Conservation (phyloP, 2,888 invertebrate genomes). For the Erebia aethiops region DNA sequence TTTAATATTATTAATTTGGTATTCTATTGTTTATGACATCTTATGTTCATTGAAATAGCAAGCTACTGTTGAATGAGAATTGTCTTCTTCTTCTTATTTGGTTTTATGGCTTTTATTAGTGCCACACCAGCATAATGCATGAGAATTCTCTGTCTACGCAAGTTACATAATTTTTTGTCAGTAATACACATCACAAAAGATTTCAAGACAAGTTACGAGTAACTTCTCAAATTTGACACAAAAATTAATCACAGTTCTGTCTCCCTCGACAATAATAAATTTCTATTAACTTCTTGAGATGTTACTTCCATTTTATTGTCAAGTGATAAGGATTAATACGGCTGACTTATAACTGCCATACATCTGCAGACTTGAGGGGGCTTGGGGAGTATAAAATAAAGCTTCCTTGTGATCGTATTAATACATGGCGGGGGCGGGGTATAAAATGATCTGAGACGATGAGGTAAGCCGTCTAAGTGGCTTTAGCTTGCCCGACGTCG, state of each 20-base stretch:
- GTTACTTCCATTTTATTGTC: slow-evolving; percentile 79
- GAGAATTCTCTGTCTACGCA: too few species aligned
- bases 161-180: neutral
- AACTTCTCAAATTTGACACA: slow-evolving; percentile 41
- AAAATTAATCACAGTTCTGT: slow-evolving; percentile 59
- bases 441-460: slow-evolving; percentile 69
- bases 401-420: slow-evolving; percentile 79
- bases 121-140: too few species aligned
- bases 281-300: slow-evolving; percentile 79
- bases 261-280: slow-evolving; percentile 69
- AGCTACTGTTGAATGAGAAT: too few species aligned
- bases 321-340: slow-evolving; percentile 81
- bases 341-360: slow-evolving; percentile 82
- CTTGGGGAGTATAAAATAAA: slow-evolving; percentile 75
- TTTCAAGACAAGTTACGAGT: slow-evolving; percentile 10
- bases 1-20: too few species aligned
- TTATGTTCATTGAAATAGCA: too few species aligned
- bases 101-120: neutral
- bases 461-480: slow-evolving; percentile 71
- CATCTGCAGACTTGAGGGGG: slow-evolving; percentile 71
- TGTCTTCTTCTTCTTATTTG: too few species aligned
- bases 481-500: slow-evolving; percentile 43
- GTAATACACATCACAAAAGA: slow-evolving; percentile 14
- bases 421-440: slow-evolving; percentile 65
- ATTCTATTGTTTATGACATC: too few species aligned